These are phyloP conservation scores for Papilio helenus DNA, from an alignment of 1,140 invertebrate species.

Conservation along the genomic window DNA sequence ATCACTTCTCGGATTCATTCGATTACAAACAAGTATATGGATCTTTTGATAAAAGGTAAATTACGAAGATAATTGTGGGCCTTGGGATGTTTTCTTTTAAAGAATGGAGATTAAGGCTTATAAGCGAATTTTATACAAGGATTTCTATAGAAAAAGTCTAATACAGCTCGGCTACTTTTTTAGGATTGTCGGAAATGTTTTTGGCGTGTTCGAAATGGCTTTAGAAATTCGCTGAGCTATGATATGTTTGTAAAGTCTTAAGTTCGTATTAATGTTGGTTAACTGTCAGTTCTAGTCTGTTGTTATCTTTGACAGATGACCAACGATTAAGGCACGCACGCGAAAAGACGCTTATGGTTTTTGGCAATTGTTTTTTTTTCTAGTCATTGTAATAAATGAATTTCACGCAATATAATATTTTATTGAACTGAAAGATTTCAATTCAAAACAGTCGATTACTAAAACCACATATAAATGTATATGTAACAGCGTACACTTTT, in stretches of 20 bases:
- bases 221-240: too few species aligned
- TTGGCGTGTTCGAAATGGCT: too few species aligned
- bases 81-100: too few species aligned
- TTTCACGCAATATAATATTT: not conserved
- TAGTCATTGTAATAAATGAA: not conserved
- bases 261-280: not conserved
- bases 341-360: not conserved
- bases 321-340: not conserved
- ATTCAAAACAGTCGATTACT: too few species aligned
- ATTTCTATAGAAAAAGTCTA: not conserved
- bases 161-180: not conserved
- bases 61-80: too few species aligned
- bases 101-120: not conserved
- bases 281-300: conserved; percentile 4
- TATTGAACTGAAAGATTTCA: not conserved
- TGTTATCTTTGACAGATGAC: not conserved
- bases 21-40: not conserved
- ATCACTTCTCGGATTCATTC: not conserved
- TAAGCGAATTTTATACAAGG: too few species aligned
- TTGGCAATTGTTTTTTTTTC: not conserved
- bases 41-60: too few species aligned
- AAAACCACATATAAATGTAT: too few species aligned
- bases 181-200: not conserved
- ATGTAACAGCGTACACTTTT: too few species aligned
- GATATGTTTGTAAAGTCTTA: too few species aligned